Evolutionary conservation across 2,797 vertebrate genomes (phyloP), one percentile per base, ranked within the genome.

Genomic region (Semaprochilodus insignis): DNA sequence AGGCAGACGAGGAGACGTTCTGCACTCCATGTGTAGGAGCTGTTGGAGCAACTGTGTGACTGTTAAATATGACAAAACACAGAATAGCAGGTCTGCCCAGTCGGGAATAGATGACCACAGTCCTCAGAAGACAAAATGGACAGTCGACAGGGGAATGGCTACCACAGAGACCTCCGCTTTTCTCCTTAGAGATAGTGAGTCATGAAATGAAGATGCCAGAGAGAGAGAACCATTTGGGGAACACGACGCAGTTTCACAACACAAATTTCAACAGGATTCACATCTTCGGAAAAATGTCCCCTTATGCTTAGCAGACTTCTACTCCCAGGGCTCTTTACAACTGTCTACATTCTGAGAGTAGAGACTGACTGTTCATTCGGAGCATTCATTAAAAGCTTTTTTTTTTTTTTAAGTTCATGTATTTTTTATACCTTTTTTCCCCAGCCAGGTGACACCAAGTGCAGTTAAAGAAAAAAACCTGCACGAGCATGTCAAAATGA

Each of bases 101-200:
- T 87, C 85, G 85, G 85, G 27, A 81, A 85, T 83, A 91, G 92
- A 91, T 93, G 90, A 90, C 74, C 88, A 17, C 55, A 54, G 54
- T 62, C 63, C 25, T 5, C 74, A 55, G 63, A 80, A 60, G 71
- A 77, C 72, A 80, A 72, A 82, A 70, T 67, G 77, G 55, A 87
- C 57, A 52, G 77, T 21, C 70, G 54, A 51, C 8, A 5, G 11
- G 52, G 71, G 71, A 74, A 59, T 25, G 25, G 36, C 63, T 81
- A 44, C 70, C 80, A 60, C 70, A 44, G 52, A n/a, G 31, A 34
- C 60, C 74, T 77, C 15, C 25, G 2, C 80, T 76, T 74, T 78
- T 36, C 69, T 78, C 72, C 60, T 80, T 74, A 40, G 40, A 52
- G 36, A 17, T 17, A 31, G 8, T 55, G 78, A 78, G 74, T 63